Conservation (phyloP, 1,140 invertebrate genomes). For the Zaprionus vittiger region DNA sequence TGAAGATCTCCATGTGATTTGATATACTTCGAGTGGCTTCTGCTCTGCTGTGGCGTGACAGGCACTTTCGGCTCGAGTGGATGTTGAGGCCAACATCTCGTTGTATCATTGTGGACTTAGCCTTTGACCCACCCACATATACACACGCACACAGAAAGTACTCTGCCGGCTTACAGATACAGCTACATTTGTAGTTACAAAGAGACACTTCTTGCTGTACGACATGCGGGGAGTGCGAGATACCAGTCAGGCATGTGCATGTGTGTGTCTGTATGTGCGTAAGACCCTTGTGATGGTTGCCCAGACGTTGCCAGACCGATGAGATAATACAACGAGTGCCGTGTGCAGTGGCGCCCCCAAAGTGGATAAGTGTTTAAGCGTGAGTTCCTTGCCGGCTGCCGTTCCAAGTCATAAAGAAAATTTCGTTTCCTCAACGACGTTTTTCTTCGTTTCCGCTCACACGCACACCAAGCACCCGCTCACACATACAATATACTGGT, state of each 20-base stretch:
- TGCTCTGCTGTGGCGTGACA: conserved; percentile 61
- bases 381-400: conserved; percentile 54
- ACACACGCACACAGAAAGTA: conserved; percentile 18
- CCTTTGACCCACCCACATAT: conserved; percentile 59
- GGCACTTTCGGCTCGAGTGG: conserved; percentile 57
- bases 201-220: conserved; percentile 1
- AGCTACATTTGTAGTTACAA: background rate
- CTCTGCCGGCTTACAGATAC: background rate
- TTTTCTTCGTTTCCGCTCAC: conserved; percentile 74
- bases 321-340: conserved; percentile 79
- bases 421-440: conserved; percentile 60
- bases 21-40: conserved; percentile 17
- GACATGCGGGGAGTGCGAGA: no score
- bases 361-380: conserved; percentile 83
- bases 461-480: conserved; percentile 39
- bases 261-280: conserved; percentile 4
- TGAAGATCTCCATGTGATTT: conserved; percentile 5
- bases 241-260: background rate
- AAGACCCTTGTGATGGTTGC: conserved; percentile 47
- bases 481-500: conserved; percentile 21
- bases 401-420: conserved; percentile 69
- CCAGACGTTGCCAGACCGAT: conserved; percentile 65
- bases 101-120: conserved; percentile 70
- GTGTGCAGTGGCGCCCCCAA: conserved; percentile 43
- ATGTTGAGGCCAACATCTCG: conserved; percentile 59